phyloP scores from a whole-genome alignment of 2,797 vertebrate genomes.

The Myripristis jacobus region DNA sequence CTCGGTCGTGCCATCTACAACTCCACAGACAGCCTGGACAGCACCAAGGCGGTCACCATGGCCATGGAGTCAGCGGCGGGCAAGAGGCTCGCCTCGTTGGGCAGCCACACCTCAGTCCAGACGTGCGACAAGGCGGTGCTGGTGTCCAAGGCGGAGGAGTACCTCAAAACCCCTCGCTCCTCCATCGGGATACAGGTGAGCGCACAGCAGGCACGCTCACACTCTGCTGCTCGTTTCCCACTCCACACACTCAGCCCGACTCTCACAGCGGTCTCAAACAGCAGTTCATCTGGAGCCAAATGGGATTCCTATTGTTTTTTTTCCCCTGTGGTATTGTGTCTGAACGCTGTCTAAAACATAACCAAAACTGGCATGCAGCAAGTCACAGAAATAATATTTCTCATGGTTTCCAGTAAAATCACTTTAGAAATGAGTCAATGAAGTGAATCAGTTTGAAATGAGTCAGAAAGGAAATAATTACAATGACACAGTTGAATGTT shows the following conservation, averaged over 20 bases:
- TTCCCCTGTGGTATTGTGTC: background rate
- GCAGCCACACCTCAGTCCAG: conserved; percentile 87
- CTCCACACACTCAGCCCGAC: too few relatives aligned
- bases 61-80: conserved; percentile 92
- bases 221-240: background rate
- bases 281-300: too few relatives aligned
- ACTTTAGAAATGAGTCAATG: too few relatives aligned
- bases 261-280: too few relatives aligned
- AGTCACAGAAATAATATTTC: too few relatives aligned
- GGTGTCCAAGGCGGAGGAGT: conserved; percentile 92
- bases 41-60: conserved; percentile 94
- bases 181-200: conserved; percentile 98
- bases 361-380: background rate
- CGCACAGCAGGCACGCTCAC: background rate
- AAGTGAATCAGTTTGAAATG: too few relatives aligned
- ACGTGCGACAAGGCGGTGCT: conserved; percentile 93
- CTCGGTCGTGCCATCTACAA: conserved; percentile 90
- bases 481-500: too few relatives aligned
- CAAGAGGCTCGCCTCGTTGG: conserved; percentile 86
- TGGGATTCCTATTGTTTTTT: background rate
- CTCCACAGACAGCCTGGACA: conserved; percentile 96
- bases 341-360: background rate
- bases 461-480: too few relatives aligned
- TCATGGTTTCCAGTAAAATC: too few relatives aligned
- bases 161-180: conserved; percentile 91